phyloP scores from a whole-genome alignment of 2,888 invertebrate species.

The Torymus texanus region DNA sequence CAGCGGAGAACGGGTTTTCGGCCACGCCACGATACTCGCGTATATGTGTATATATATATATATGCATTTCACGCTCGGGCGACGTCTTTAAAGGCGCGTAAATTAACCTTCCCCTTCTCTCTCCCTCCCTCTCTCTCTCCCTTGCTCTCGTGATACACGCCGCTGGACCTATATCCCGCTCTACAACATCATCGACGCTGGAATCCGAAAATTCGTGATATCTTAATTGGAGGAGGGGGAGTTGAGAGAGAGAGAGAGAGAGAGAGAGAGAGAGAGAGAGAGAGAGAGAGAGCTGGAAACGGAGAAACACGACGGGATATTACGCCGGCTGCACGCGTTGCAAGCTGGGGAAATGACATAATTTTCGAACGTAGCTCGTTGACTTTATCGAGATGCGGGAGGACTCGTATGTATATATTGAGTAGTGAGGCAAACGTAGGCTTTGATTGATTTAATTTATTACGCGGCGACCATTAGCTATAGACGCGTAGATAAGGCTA shows the following conservation, averaged over 20 bases:
- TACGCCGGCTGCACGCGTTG: not conserved
- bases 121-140: constrained; percentile 48
- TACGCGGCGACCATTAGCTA: not conserved
- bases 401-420: not conserved
- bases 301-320: constrained; percentile 29
- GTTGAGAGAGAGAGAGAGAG: too few species aligned
- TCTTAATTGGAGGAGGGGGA: constrained; percentile 61
- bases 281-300: not conserved
- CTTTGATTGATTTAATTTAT: constrained; percentile 37
- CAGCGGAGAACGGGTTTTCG: constrained; percentile 65
- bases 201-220: constrained; percentile 68
- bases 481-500: too few species aligned
- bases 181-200: constrained; percentile 6
- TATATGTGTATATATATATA: constrained; percentile 58
- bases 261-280: too few species aligned
- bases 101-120: constrained; percentile 64
- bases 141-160: not conserved
- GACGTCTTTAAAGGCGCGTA: constrained; percentile 67
- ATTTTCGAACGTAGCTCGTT: constrained; percentile 11
- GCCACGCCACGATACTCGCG: constrained; percentile 25
- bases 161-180: not conserved
- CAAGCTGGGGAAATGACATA: constrained; percentile 35
- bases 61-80: constrained; percentile 68
- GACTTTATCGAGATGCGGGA: not conserved
- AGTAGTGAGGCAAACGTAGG: not conserved